Conservation (phyloP, 2,888 invertebrate genomes). For the Yponomeuta malinellus region DNA sequence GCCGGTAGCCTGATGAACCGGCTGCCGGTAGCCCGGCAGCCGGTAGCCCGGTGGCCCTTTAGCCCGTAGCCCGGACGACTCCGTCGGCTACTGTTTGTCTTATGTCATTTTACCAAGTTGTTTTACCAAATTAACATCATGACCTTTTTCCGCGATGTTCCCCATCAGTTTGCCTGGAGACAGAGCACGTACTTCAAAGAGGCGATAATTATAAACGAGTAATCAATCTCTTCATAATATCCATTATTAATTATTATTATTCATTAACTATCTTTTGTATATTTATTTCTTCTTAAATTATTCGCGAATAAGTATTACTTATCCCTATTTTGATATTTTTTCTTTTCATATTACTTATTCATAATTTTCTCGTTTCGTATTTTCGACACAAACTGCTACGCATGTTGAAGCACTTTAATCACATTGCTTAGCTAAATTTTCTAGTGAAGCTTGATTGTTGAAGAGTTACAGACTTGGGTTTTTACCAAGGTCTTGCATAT, state of each 20-base stretch:
- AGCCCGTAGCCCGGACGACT: too few relatives aligned
- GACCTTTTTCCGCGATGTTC: constrained; percentile 58
- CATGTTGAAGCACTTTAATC: constrained; percentile 54
- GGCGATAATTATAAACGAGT: constrained; percentile 93
- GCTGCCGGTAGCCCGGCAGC: too few relatives aligned
- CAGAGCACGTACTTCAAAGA: constrained; percentile 98
- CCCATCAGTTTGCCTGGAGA: constrained; percentile 91
- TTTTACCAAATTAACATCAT: constrained; percentile 37
- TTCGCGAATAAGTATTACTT: constrained; percentile 45
- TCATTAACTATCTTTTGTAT: constrained; percentile 55
- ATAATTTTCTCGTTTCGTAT: constrained; percentile 24
- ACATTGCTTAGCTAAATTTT: constrained; percentile 22
- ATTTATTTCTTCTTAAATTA: constrained; percentile 52
- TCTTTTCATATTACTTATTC: constrained; percentile 35
- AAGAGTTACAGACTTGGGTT: constrained; percentile 20
- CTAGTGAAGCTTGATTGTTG: background rate
- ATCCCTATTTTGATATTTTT: constrained; percentile 26
- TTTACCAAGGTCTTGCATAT: constrained; percentile 36
- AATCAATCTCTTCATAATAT: constrained; percentile 77
- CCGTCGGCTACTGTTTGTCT: constrained; percentile 22
- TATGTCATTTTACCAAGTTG: constrained; percentile 35
- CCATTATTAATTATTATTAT: constrained; percentile 65
- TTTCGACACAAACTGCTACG: constrained; percentile 48
- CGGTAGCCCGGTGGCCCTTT: too few relatives aligned
- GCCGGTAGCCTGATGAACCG: too few relatives aligned